Percentiles rank a stretch among this genome's conserved stretches.
Conservation (phyloP, 2,113 vertebrate genomes). For the Phalacrocorax brasilianus region DNA sequence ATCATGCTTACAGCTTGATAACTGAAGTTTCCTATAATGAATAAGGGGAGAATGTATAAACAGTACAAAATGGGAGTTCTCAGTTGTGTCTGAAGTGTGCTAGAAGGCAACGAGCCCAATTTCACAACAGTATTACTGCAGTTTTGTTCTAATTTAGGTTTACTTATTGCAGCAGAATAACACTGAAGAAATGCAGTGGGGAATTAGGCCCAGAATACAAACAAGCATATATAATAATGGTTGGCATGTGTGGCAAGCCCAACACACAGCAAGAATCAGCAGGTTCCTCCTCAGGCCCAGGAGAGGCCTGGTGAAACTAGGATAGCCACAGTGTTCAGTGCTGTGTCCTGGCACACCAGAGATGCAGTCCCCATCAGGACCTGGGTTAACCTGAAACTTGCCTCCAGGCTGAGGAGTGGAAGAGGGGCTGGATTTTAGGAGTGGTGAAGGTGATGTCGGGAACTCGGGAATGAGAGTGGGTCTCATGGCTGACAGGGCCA, state of each 20-base stretch:
- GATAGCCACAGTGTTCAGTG: accelerated
- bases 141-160: not conserved
- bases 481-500: not conserved
- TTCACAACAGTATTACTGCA: not conserved
- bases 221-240: not conserved
- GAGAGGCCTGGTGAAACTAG: not conserved
- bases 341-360: accelerated
- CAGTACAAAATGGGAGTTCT: not conserved
- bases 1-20: not conserved
- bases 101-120: not conserved
- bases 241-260: not conserved
- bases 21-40: not conserved
- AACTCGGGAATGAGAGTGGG: not conserved
- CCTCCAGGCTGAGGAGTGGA: not conserved
- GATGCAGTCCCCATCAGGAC: not conserved
- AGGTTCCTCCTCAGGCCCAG: not conserved
- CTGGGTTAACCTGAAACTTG: not conserved
- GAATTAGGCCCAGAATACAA: not conserved
- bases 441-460: not conserved
- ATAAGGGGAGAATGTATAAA: not conserved
- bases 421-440: not conserved
- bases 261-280: not conserved
- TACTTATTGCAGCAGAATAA: not conserved
- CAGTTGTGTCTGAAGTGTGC: not conserved
- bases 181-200: not conserved